These are phyloP conservation scores for Drosophila biarmipes DNA, from an alignment of 1,140 invertebrate species.

Conservation along the genomic window DNA sequence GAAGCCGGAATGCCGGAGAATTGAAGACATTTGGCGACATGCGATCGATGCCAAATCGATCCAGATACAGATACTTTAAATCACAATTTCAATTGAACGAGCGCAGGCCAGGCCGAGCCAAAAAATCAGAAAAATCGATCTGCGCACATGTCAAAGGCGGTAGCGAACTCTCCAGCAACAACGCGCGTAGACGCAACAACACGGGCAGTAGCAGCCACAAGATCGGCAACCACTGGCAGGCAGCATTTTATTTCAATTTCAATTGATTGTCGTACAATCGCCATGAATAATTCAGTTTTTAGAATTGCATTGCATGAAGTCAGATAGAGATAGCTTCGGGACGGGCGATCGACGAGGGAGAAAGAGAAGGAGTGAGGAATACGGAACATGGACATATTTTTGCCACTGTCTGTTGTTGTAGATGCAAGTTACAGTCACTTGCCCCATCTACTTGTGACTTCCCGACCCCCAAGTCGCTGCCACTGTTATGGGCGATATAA, in stretches of 20 bases:
- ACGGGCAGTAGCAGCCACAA: slow-evolving; percentile 23
- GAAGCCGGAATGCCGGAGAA: slow-evolving; percentile 53
- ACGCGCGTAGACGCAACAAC: slow-evolving; percentile 19
- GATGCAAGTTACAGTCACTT: slow-evolving; percentile 30
- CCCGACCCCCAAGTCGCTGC: slow-evolving; percentile 21
- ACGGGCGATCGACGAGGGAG: slow-evolving; percentile 7
- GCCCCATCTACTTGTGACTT: slow-evolving; percentile 6
- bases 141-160: slow-evolving; percentile 80
- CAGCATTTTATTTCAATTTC: slow-evolving; percentile 82
- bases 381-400: slow-evolving; percentile 62
- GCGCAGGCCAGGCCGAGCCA: slow-evolving; percentile 55
- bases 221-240: slow-evolving; percentile 57
- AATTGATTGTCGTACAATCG: slow-evolving; percentile 83
- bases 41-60: slow-evolving; percentile 78
- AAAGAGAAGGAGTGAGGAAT: slow-evolving; percentile 39
- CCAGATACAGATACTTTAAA: slow-evolving; percentile 81
- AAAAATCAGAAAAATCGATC: slow-evolving; percentile 59
- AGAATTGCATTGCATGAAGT: slow-evolving; percentile 72
- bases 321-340: slow-evolving; percentile 42
- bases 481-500: slow-evolving; percentile 33
- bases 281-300: slow-evolving; percentile 81
- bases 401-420: slow-evolving; percentile 27
- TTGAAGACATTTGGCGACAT: slow-evolving; percentile 67
- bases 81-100: slow-evolving; percentile 73
- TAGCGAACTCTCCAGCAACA: slow-evolving; percentile 51